phyloP scores from a whole-genome alignment of 1,140 invertebrate genomes.

The Mamestra configurata region DNA sequence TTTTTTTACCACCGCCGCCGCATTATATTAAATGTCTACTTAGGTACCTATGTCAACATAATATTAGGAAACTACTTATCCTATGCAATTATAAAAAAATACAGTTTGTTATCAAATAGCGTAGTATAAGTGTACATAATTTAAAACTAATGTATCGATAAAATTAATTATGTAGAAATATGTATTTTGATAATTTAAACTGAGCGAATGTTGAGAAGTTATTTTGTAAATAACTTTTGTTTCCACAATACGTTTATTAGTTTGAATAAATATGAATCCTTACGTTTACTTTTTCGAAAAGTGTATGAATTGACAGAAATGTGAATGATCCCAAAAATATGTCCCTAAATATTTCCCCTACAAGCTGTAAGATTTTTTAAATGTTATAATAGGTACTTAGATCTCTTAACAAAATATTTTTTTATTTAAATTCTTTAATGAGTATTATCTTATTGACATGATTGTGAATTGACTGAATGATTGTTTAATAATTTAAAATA shows the following conservation, averaged over 20 bases:
- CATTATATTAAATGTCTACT: not conserved
- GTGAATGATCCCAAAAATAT: not conserved
- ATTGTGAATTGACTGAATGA: conserved; percentile 38
- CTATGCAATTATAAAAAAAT: conserved; percentile 33
- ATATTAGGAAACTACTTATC: conserved; percentile 1
- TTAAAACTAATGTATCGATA: conserved; percentile 29
- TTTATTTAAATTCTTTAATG: conserved; percentile 54
- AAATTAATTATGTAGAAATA: conserved; percentile 34
- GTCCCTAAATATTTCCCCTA: not conserved
- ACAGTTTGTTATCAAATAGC: conserved; percentile 22
- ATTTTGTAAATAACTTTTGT: conserved; percentile 47
- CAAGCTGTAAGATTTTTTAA: not conserved
- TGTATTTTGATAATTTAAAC: conserved; percentile 49
- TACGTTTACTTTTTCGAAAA: no score
- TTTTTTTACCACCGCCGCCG: conserved; percentile 30
- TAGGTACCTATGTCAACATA: not conserved
- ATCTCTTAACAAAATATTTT: conserved; percentile 62
- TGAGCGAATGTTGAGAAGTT: conserved; percentile 35
- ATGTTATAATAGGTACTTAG: conserved; percentile 29
- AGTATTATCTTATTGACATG: conserved; percentile 34
- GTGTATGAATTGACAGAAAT: not conserved
- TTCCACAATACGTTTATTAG: conserved; percentile 21
- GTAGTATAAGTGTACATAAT: conserved; percentile 46
- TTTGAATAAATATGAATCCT: not conserved
- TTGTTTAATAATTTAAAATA: conserved; percentile 35